A percentile compares a stretch with the other conserved stretches of the same genome.
Evolutionary conservation across 2,113 vertebrate genomes (phyloP).

Genomic region (Raja brachyura): DNA sequence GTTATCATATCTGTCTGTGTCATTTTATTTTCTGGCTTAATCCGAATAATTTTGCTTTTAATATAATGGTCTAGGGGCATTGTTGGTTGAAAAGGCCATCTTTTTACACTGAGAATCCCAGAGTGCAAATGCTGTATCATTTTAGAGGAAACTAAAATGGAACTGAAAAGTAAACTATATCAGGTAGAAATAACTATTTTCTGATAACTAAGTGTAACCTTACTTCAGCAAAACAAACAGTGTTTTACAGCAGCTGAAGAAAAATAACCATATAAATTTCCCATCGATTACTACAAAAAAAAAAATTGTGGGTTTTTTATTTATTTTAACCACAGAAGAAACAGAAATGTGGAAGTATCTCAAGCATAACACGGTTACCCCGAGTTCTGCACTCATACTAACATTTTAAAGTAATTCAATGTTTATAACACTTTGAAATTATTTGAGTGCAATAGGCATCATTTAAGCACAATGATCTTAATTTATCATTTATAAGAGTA

Average conservation of each 20-base stretch:
- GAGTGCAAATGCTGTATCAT: background rate
- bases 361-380: background rate
- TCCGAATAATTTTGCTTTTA: background rate
- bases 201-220: background rate
- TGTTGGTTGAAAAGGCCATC: background rate
- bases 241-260: background rate
- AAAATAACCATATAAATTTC: slow-evolving; percentile 1
- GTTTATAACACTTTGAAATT: background rate
- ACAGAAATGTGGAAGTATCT: background rate
- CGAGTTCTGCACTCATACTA: background rate
- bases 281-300: background rate
- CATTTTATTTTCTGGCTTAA: background rate
- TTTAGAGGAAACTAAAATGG: background rate
- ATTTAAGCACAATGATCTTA: background rate
- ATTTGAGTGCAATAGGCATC: background rate
- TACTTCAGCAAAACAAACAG: background rate
- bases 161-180: background rate
- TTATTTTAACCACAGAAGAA: background rate
- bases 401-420: background rate
- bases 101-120: background rate
- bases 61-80: background rate
- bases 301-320: background rate
- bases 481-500: background rate
- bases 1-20: background rate
- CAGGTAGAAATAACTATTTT: background rate